Base-by-base conservation (phyloP, 2,888 invertebrate species). In the Marronus borbonicus region DNA sequence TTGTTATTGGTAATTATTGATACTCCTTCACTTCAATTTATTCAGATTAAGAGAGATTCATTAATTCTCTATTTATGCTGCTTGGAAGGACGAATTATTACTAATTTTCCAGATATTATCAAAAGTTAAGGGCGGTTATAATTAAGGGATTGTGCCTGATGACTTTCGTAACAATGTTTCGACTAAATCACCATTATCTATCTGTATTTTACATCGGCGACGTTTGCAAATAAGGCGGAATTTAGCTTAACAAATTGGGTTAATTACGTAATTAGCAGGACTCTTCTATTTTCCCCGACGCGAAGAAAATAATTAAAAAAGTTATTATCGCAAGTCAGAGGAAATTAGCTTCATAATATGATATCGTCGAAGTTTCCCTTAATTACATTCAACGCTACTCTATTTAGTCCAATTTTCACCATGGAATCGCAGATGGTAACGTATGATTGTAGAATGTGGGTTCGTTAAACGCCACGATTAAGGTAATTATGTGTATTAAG, bases 211-310 rank as follows among this genome's bases (percentile, higher is more conserved):
- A 62, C 14, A 62, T 62, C 62, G 31, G 24, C 3, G 62, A 31
- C 62, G 62, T 62, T 62, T n/a, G 62, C 62, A 62, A 62, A 31
- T 62, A 62, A 24, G 55, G 28, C 62, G 31, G 14, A 62, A 62
- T 62, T 62, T 14, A 28, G 10, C 31, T n/a, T 24, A 62, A 31
- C 31, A 62, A 62, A 62, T 62, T 62, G 31, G 62, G 62, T 62
- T 62, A 62, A 62, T 62, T 62, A 62, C 31, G 31, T 62, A 31
- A 62, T 62, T 62, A 62, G n/a, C 31, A 28, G 24, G 62, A 31
- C 28, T 14, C 28, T 62, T 62, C 31, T 28, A 62, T 62, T 62
- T 14, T 31, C 31, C 28, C 3, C 12, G 2, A 14, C n/a, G 62
- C 7, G 62, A 62, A 28, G 44, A 44, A 62, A 28, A 31, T 62